phyloP scores from a whole-genome alignment of 2,113 vertebrate genomes.

The Catharus fuscescens region DNA sequence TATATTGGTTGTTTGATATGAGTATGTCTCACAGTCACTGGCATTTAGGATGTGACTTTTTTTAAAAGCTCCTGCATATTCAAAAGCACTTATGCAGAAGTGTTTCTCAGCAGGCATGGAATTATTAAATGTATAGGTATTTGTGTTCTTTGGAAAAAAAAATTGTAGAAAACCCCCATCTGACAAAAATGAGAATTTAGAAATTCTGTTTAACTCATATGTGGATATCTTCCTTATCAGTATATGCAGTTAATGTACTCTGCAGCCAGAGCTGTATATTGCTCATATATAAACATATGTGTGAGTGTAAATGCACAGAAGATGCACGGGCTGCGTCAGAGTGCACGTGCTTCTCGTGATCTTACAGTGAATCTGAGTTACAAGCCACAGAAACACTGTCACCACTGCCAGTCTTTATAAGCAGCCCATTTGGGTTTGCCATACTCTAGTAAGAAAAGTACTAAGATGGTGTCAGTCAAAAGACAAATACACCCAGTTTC shows the following conservation, averaged over 20 bases:
- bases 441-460: neutral
- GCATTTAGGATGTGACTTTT: neutral
- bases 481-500: neutral
- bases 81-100: neutral
- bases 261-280: neutral
- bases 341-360: fast-evolving
- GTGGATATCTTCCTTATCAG: neutral
- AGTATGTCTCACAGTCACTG: neutral
- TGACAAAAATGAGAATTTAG: neutral
- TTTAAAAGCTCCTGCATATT: neutral
- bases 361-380: neutral
- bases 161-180: neutral
- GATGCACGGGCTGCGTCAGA: neutral
- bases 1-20: neutral
- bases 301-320: fast-evolving
- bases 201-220: neutral
- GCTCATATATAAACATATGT: neutral
- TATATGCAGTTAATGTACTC: neutral
- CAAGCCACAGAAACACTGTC: neutral
- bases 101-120: neutral
- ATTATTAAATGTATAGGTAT: neutral
- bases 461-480: neutral
- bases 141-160: neutral
- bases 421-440: neutral
- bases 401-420: neutral